A percentile compares a stretch with the other conserved stretches of the same genome.
phyloP scores from a whole-genome alignment of 1,140 invertebrate genomes.

The Drosophila auraria region DNA sequence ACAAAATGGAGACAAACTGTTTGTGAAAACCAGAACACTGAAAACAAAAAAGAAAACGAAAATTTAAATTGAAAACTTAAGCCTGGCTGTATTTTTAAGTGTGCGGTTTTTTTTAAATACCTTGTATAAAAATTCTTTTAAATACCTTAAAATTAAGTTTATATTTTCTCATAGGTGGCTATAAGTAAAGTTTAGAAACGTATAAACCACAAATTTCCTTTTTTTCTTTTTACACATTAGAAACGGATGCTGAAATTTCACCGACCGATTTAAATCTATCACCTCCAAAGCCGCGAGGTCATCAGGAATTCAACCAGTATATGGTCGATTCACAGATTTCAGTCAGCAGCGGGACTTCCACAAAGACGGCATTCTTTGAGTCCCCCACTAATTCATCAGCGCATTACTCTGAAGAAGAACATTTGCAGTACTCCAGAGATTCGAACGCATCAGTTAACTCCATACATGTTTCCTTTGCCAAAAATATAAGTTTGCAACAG shows the following conservation, averaged over 20 bases:
- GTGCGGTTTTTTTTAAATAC: too few species aligned
- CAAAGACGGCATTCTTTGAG: slow-evolving; percentile 77
- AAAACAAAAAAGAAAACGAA: too few species aligned
- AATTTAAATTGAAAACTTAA: too few species aligned
- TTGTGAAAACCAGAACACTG: too few species aligned
- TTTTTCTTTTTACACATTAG: not conserved
- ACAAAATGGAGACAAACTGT: too few species aligned
- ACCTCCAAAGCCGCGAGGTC: slow-evolving; percentile 55
- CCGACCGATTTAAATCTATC: slow-evolving; percentile 65
- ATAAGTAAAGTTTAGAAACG: too few species aligned
- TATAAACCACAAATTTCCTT: too few species aligned
- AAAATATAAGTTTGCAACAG: slow-evolving; percentile 35
- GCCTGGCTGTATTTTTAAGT: too few species aligned
- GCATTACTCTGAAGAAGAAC: slow-evolving; percentile 38
- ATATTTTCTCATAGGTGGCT: too few species aligned
- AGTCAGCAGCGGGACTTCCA: slow-evolving; percentile 72
- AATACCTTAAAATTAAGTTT: too few species aligned
- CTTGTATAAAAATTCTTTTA: too few species aligned
- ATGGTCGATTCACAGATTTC: slow-evolving; percentile 80
- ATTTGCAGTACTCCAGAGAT: slow-evolving; percentile 35
- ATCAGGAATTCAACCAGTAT: slow-evolving; percentile 66
- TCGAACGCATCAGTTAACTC: slow-evolving; percentile 51
- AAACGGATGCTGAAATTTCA: slow-evolving; percentile 11
- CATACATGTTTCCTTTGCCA: slow-evolving; percentile 58
- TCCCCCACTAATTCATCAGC: slow-evolving; percentile 63